Evolutionary conservation across 1,140 invertebrate species (phyloP).

Genomic region (Rhyzopertha dominica): DNA sequence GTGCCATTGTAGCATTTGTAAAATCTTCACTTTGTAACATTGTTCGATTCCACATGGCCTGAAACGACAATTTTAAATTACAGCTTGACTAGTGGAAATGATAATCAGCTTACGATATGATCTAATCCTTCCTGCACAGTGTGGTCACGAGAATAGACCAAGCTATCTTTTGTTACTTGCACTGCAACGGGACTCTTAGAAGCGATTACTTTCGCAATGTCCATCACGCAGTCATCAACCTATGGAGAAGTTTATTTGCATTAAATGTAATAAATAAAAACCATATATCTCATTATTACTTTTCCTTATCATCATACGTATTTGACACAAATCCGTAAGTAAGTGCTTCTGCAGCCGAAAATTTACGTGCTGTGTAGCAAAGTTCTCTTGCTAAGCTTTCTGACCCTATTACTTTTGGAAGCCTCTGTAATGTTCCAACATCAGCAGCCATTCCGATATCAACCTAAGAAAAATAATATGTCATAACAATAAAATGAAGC

Average conservation of each 20-base stretch:
- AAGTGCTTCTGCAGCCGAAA: slow-evolving; percentile 75
- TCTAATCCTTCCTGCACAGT: slow-evolving; percentile 78
- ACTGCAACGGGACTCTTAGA: slow-evolving; percentile 92
- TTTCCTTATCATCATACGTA: slow-evolving; percentile 66
- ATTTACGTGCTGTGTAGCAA: slow-evolving; percentile 79
- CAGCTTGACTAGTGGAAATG: slow-evolving; percentile 4
- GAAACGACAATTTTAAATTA: slow-evolving; percentile 42
- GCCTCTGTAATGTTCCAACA: slow-evolving; percentile 86
- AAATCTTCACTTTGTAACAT: slow-evolving; percentile 93
- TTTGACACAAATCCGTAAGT: slow-evolving; percentile 69
- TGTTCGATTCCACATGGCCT: slow-evolving; percentile 74
- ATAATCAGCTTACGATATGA: slow-evolving; percentile 68
- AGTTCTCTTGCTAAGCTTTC: slow-evolving; percentile 83
- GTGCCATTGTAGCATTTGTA: slow-evolving; percentile 68
- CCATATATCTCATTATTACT: slow-evolving; percentile 44
- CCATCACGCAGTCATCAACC: slow-evolving; percentile 66
- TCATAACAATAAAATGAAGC: no score
- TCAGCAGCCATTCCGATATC: slow-evolving; percentile 88
- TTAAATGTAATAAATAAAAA: slow-evolving; percentile 5
- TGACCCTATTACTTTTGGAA: slow-evolving; percentile 90
- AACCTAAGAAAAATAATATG: slow-evolving; percentile 43
- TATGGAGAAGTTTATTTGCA: slow-evolving; percentile 38
- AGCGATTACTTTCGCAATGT: slow-evolving; percentile 75
- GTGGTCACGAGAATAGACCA: slow-evolving; percentile 86
- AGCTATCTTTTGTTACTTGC: slow-evolving; percentile 77